Evolutionary conservation across 2,797 vertebrate species (phyloP).

Genomic region (Streptopelia turtur): DNA sequence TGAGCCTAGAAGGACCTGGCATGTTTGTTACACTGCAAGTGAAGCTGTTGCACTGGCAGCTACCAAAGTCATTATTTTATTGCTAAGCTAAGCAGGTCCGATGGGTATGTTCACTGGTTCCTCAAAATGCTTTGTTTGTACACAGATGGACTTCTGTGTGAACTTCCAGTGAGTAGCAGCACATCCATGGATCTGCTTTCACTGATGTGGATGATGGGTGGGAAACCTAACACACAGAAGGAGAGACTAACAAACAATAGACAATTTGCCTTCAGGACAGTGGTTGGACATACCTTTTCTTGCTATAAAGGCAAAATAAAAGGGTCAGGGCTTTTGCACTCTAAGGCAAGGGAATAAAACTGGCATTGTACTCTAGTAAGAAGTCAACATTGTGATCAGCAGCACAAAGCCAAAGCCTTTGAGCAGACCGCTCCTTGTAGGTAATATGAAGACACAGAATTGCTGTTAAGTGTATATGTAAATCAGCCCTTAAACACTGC

Average conservation of each 20-base stretch:
- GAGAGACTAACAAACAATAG: neutral
- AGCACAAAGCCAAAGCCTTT: neutral
- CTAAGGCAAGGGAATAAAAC: neutral
- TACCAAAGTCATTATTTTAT: neutral
- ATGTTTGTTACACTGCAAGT: neutral
- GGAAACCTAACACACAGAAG: neutral
- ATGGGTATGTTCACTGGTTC: neutral
- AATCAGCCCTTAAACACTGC: neutral
- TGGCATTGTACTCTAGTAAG: no score
- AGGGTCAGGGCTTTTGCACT: neutral
- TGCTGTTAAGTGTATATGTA: neutral
- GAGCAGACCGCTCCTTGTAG: neutral
- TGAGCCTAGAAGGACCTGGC: neutral
- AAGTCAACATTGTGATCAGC: neutral
- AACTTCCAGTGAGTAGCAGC: neutral
- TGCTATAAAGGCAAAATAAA: neutral
- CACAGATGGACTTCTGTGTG: neutral
- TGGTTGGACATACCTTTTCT: neutral
- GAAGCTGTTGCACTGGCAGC: neutral
- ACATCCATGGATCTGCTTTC: neutral
- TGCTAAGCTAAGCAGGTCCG: neutral
- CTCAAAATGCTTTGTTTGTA: rapidly evolving
- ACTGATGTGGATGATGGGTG: neutral
- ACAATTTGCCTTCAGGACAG: neutral
- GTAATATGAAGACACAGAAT: neutral